phyloP scores from a whole-genome alignment of 37 sponge, comb jelly and placozoan species.

The Bolinopsis microptera region DNA sequence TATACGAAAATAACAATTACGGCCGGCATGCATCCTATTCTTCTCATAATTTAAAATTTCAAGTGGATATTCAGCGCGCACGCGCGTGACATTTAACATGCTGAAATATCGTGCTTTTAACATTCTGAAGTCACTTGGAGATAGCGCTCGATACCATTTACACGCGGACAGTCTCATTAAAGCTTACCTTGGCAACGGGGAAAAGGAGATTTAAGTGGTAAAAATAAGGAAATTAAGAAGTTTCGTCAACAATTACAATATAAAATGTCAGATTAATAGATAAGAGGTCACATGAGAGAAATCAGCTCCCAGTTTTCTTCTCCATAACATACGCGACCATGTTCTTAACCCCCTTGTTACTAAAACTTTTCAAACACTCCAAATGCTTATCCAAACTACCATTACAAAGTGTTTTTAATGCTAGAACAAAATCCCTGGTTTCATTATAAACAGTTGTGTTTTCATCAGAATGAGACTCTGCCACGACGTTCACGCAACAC shows the following conservation, averaged over 20 bases:
- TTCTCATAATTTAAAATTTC: too few species aligned
- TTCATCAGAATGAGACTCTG: slow-evolving; percentile 2
- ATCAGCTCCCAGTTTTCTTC: background rate
- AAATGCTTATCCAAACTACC: slow-evolving; percentile 27
- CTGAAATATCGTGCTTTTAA: background rate
- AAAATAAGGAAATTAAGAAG: background rate
- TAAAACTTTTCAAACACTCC: slow-evolving; percentile 37
- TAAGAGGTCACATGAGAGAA: background rate
- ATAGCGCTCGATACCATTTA: background rate
- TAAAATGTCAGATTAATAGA: background rate
- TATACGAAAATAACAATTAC: too few species aligned
- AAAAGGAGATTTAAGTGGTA: background rate
- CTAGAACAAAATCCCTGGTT: background rate
- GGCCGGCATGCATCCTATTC: too few species aligned
- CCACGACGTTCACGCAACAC: slow-evolving; percentile 1
- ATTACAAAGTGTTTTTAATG: background rate
- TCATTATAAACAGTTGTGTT: background rate
- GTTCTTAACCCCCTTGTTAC: slow-evolving; percentile 1
- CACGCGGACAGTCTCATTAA: background rate
- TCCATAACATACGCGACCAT: slow-evolving; percentile 34
- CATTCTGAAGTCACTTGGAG: background rate
- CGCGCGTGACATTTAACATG: background rate
- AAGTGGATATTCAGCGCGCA: too few species aligned
- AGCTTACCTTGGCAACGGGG: background rate
- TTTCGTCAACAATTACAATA: background rate